Base-by-base conservation (phyloP, 2,797 vertebrate species). In the Myotis daubentonii region DNA sequence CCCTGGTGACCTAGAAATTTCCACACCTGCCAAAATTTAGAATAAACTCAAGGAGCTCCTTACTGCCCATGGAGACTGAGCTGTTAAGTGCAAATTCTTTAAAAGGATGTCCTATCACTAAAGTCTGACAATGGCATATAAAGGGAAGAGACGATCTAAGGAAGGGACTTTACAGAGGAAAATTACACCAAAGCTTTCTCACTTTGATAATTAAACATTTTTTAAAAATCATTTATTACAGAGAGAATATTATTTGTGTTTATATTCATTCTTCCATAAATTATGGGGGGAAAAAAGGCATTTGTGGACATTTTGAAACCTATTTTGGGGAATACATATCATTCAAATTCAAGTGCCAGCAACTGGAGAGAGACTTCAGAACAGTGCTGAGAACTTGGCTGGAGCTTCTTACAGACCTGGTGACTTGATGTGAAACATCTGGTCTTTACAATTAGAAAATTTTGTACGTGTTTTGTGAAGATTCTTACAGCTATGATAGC, bases 281-380 rank as follows among this genome's bases (percentile, higher is more conserved):
- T 96, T 94, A 75, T 76, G 12, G 25, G 38, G 38, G 91, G 94
- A 70, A 80, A 75, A 25, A 62, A 6, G n/a, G n/a, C 62, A 98
- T 22, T 33, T 55, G 49, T 25, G 15, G 83, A 95, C 86, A 96
- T 23, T 87, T 70, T 3, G 16, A 95, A 96, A 85, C 0, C 0
- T 84, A 92, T 91, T 95, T 97, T 85, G 94, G 81, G 71, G 87
- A 94, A 90, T 16, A 3, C 75, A 91, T 96, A 88, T 95, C 97
- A 95, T 57, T 80, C 76, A 97, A 94, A 97, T 81, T 97, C 76
- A 47, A 92, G 92, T 89, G 95, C 76, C 96, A 96, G 55, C 84
- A 93, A 74, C 1, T 65, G 41, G 41, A 82, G 72, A 91, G 20
- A 97, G 11, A 79, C 15, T 89, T 30, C 0, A 44, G 76, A 80